Conservation (phyloP, 2,888 invertebrate species). For the Drosophila anceps region DNA sequence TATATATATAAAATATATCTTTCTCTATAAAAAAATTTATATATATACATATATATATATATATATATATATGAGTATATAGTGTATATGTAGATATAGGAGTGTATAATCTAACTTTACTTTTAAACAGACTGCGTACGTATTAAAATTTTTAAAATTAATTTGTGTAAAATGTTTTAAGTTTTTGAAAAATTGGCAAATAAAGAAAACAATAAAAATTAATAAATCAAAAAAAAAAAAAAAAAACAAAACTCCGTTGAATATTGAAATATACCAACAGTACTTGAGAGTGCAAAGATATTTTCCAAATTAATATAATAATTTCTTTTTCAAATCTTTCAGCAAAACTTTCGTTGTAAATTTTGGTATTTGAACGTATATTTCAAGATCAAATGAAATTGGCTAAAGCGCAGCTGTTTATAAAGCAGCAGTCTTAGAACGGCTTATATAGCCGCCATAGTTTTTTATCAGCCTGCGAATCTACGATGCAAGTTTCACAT, state of each 20-base stretch:
- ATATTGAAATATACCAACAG: slow-evolving; percentile 51
- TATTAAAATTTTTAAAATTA: slow-evolving; percentile 79
- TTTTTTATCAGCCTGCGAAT: not conserved
- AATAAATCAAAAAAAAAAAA: slow-evolving; percentile 72
- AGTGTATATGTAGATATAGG: slow-evolving; percentile 73
- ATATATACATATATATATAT: slow-evolving; percentile 51
- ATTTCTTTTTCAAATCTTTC: slow-evolving; percentile 51
- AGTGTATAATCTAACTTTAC: slow-evolving; percentile 79
- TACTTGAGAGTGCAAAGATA: slow-evolving; percentile 17
- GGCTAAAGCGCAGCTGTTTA: slow-evolving; percentile 65
- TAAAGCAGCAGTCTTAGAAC: slow-evolving; percentile 11
- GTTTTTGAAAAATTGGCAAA: slow-evolving; percentile 79
- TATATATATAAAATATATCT: slow-evolving; percentile 59
- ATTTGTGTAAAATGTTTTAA: slow-evolving; percentile 80
- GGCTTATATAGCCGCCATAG: slow-evolving; percentile 13
- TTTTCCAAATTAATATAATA: slow-evolving; percentile 60
- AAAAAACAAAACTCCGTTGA: slow-evolving; percentile 22
- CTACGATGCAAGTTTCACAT: not conserved
- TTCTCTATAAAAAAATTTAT: slow-evolving; percentile 43
- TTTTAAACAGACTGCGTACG: slow-evolving; percentile 81
- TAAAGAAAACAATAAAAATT: slow-evolving; percentile 80
- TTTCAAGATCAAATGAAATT: slow-evolving; percentile 53
- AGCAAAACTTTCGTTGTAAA: slow-evolving; percentile 41
- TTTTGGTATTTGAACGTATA: slow-evolving; percentile 42
- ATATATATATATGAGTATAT: slow-evolving; percentile 67